These are phyloP conservation scores for Halcyon malimbica DNA, from an alignment of 2,113 vertebrate genomes.

Conservation along the genomic window DNA sequence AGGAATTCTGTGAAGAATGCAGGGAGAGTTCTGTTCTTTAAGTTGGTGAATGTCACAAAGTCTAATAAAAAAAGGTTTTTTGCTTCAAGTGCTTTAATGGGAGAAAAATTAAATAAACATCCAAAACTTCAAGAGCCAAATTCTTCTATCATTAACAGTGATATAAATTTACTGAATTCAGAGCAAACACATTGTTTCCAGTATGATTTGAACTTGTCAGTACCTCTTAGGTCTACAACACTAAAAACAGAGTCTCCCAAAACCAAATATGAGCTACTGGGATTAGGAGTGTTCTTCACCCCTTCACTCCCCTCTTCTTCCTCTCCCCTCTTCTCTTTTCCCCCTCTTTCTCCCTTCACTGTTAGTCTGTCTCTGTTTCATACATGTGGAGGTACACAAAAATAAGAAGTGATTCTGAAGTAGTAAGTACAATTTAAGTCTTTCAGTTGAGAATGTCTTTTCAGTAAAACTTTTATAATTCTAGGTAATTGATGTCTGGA, in stretches of 20 bases:
- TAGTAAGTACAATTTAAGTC: background rate
- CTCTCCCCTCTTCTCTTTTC: background rate
- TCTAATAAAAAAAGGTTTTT: background rate
- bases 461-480: background rate
- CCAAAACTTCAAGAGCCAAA: background rate
- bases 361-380: background rate
- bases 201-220: background rate
- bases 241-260: background rate
- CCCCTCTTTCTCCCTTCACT: background rate
- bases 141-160: background rate
- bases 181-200: background rate
- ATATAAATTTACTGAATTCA: background rate
- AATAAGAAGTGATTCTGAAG: background rate
- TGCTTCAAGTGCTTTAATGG: background rate
- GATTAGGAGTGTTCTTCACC: background rate
- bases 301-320: background rate
- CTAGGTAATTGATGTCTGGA: background rate
- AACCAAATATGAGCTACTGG: background rate
- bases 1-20: background rate
- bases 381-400: background rate
- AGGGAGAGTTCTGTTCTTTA: background rate
- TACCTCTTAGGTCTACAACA: accelerated
- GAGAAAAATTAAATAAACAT: background rate
- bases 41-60: background rate
- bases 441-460: background rate